Evolutionary conservation across 2,797 vertebrate genomes (phyloP).

Genomic region (Vipera latastei): DNA sequence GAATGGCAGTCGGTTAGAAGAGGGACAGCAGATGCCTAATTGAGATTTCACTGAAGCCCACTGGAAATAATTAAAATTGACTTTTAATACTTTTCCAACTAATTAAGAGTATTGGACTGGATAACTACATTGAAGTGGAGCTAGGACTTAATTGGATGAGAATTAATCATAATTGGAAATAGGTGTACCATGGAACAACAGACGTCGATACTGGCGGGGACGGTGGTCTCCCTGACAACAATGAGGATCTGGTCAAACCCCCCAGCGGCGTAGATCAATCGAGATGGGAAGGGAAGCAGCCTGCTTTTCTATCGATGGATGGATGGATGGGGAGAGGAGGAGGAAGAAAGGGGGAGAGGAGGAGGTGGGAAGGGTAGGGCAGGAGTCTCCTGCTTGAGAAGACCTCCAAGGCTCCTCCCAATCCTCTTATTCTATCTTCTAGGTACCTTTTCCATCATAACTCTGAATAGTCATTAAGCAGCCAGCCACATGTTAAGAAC

Average conservation of each 20-base stretch:
- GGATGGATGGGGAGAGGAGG: too few species aligned
- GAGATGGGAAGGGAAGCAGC: neutral
- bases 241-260: too few species aligned
- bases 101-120: constrained; percentile 67
- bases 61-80: constrained; percentile 66
- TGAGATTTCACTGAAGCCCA: constrained; percentile 61
- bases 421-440: too few species aligned
- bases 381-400: too few species aligned
- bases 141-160: constrained; percentile 59
- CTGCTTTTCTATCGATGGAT: too few species aligned
- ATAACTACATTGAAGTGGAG: constrained; percentile 50
- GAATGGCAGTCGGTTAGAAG: fast-evolving
- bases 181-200: constrained; percentile 21
- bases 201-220: neutral
- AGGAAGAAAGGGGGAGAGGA: too few species aligned
- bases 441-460: neutral
- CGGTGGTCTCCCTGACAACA: neutral
- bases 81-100: constrained; percentile 63
- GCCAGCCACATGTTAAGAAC: neutral
- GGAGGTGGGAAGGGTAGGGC: neutral
- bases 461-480: neutral
- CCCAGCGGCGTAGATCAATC: neutral
- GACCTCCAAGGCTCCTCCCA: too few species aligned
- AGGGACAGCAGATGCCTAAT: constrained; percentile 28
- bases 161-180: constrained; percentile 42